phyloP scores from a whole-genome alignment of 2,113 vertebrate genomes.

The Cyprinodon brontotheroides region DNA sequence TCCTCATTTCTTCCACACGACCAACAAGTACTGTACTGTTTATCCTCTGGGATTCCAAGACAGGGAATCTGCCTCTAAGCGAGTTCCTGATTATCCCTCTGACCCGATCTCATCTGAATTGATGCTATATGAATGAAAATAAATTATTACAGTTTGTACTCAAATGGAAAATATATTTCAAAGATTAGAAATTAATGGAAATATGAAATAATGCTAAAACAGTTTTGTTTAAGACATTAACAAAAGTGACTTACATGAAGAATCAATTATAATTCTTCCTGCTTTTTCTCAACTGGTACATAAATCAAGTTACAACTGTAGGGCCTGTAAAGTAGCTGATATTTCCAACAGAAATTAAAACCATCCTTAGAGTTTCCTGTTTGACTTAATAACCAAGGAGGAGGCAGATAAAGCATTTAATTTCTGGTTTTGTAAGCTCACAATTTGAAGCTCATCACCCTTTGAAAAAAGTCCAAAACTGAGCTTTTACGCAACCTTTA shows the following conservation, averaged over 20 bases:
- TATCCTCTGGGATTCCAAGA: too few species aligned
- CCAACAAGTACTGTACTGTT: too few species aligned
- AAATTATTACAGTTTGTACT: too few species aligned
- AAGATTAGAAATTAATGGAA: too few species aligned
- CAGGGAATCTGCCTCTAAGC: too few species aligned
- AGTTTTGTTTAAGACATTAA: neutral
- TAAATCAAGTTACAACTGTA: conserved; percentile 24
- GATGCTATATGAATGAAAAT: too few species aligned
- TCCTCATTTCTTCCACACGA: too few species aligned
- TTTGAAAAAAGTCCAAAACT: conserved; percentile 9
- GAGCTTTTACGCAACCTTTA: neutral
- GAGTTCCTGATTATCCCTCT: too few species aligned
- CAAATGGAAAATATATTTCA: too few species aligned
- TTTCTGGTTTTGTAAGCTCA: conserved; percentile 8
- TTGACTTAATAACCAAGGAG: conserved; percentile 13
- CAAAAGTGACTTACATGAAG: neutral
- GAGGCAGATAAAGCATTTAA: conserved; percentile 10
- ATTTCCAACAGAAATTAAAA: conserved; percentile 17
- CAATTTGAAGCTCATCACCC: neutral
- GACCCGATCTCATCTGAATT: too few species aligned
- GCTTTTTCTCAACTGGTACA: conserved; percentile 2
- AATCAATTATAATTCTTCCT: neutral
- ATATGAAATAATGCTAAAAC: too few species aligned
- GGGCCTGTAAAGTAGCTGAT: conserved; percentile 7
- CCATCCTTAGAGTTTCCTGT: conserved; percentile 6